Evolutionary conservation across 2,113 vertebrate genomes (phyloP).

Genomic region (Guaruba guarouba): DNA sequence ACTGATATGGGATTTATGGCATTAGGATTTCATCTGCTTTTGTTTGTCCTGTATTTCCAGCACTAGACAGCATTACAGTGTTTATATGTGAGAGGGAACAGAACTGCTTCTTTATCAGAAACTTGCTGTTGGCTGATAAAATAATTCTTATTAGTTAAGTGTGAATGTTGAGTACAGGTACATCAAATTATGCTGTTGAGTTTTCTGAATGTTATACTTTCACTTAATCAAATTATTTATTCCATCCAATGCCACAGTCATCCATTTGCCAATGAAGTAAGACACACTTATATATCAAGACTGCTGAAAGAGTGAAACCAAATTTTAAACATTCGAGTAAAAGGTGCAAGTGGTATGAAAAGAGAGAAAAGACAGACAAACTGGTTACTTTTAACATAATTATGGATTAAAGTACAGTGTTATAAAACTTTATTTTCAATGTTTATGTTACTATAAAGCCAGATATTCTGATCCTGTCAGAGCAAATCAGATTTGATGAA

Average conservation of each 20-base stretch:
- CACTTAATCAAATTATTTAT: not conserved
- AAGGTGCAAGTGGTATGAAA: not conserved
- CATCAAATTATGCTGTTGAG: not conserved
- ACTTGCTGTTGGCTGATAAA: not conserved
- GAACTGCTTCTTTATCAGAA: not conserved
- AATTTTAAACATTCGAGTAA: not conserved
- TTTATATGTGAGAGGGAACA: not conserved
- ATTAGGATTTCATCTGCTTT: not conserved
- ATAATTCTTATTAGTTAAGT: not conserved
- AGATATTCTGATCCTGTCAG: not conserved
- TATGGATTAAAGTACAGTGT: not conserved
- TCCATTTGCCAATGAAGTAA: not conserved
- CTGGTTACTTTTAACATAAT: not conserved
- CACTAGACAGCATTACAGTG: not conserved
- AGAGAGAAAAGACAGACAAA: not conserved
- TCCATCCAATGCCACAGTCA: not conserved
- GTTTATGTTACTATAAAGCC: not conserved
- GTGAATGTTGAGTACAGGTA: not conserved
- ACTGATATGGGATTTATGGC: not conserved
- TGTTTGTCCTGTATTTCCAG: not conserved
- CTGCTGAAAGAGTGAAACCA: accelerated
- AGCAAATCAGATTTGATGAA: conserved; percentile 9
- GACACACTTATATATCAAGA: not conserved
- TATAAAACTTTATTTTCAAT: not conserved
- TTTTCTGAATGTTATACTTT: not conserved